Evolutionary conservation across 2,113 vertebrate genomes (phyloP).

Genomic region (Actinemys pallida): DNA sequence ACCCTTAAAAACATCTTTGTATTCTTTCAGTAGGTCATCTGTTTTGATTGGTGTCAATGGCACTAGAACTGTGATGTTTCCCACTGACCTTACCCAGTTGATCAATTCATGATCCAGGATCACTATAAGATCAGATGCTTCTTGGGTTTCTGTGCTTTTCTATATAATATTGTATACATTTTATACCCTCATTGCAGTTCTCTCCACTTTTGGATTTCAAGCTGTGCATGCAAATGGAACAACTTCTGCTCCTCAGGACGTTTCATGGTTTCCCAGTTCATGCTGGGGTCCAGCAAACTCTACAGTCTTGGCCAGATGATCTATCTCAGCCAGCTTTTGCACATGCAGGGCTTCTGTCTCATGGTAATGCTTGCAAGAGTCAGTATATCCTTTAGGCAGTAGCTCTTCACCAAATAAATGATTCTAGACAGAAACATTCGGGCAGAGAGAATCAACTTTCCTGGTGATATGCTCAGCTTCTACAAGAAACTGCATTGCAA

Average conservation of each 20-base stretch:
- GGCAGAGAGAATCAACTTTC: not conserved
- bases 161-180: not conserved
- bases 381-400: not conserved
- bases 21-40: not conserved
- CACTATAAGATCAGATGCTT: not conserved
- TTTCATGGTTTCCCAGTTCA: not conserved
- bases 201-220: not conserved
- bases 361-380: not conserved
- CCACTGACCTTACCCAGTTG: not conserved
- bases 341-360: not conserved
- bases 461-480: fast-evolving
- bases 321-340: not conserved
- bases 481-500: not conserved
- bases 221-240: not conserved
- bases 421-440: not conserved
- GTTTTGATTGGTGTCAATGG: not conserved
- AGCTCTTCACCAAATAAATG: not conserved
- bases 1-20: not conserved
- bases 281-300: not conserved
- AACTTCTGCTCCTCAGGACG: not conserved
- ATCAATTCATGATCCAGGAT: not conserved
- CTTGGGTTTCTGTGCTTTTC: not conserved
- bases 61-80: not conserved
- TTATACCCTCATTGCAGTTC: not conserved
- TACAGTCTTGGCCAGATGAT: not conserved